phyloP scores from a whole-genome alignment of 2,797 vertebrate genomes.

The Sebastes taczanowskii region DNA sequence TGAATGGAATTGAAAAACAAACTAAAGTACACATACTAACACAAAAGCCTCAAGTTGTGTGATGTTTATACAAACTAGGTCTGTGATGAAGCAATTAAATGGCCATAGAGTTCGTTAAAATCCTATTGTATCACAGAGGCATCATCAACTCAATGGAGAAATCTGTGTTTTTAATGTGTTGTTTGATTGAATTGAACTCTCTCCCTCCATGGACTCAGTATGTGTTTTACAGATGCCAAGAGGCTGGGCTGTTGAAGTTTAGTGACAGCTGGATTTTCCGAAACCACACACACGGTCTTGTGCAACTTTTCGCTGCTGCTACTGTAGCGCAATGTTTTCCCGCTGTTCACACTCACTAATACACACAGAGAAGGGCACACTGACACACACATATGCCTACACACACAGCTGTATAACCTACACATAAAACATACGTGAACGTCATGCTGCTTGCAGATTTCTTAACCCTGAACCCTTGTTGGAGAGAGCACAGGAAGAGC shows the following conservation, averaged over 20 bases:
- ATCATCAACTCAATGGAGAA: not conserved
- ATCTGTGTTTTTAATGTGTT: slow-evolving; percentile 9
- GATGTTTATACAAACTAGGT: not conserved
- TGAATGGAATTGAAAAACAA: not conserved
- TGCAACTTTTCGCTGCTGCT: slow-evolving; percentile 15
- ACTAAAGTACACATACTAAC: not conserved
- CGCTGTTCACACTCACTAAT: slow-evolving; percentile 10
- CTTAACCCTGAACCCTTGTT: slow-evolving; percentile 21
- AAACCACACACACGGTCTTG: not conserved
- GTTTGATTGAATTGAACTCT: slow-evolving; percentile 24
- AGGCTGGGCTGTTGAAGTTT: slow-evolving; percentile 23
- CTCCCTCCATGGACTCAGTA: slow-evolving; percentile 16
- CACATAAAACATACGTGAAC: not conserved
- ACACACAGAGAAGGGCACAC: not conserved
- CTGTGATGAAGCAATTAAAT: slow-evolving; percentile 11
- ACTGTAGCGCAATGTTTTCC: slow-evolving; percentile 4
- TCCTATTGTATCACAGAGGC: not conserved
- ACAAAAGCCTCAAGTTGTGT: not conserved
- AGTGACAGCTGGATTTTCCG: slow-evolving; percentile 32
- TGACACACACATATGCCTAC: slow-evolving; percentile 4
- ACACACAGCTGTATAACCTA: not conserved
- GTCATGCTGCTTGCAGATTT: slow-evolving; percentile 2
- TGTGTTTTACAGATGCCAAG: slow-evolving; percentile 35
- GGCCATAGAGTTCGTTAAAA: not conserved
- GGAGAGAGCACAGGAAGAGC: not conserved